A percentile compares a stretch with the other conserved stretches of the same genome.
Conservation (phyloP, 2,888 invertebrate species). For the Lepas anatifera region DNA sequence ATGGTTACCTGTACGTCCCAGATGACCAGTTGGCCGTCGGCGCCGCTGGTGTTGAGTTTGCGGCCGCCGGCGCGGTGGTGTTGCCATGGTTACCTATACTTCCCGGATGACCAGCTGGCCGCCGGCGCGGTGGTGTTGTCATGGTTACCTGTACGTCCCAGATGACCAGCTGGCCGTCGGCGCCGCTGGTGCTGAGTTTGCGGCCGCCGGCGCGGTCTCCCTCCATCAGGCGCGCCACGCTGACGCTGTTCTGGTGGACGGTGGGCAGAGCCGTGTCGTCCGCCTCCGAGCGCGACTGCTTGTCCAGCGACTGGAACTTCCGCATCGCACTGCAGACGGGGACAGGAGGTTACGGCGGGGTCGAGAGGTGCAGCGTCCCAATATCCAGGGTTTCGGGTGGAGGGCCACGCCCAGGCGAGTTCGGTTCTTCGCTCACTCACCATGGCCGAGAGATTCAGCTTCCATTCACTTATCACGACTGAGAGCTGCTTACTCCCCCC, state of each 20-base stretch:
- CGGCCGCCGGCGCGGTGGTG: slow-evolving; percentile 31
- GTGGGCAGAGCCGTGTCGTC: slow-evolving; percentile 80
- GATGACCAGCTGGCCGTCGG: slow-evolving; percentile 90
- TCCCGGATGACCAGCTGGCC: no score
- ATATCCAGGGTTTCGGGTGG: no score
- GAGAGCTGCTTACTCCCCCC: no score
- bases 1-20: no score
- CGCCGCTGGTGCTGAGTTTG: slow-evolving; percentile 83
- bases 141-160: slow-evolving; percentile 93
- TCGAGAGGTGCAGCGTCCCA: neutral
- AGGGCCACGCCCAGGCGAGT: no score
- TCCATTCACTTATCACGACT: no score
- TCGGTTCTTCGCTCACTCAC: no score
- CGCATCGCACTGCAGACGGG: slow-evolving; percentile 62
- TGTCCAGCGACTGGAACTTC: slow-evolving; percentile 89
- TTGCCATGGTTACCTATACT: no score
- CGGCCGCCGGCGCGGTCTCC: slow-evolving; percentile 59
- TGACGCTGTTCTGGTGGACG: slow-evolving; percentile 91
- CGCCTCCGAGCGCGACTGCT: slow-evolving; percentile 75
- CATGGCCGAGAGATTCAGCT: no score
- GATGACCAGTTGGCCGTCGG: no score
- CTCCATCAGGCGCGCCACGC: slow-evolving; percentile 60
- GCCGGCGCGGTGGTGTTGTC: slow-evolving; percentile 34
- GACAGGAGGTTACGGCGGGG: no score
- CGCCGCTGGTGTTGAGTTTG: neutral